Evolutionary conservation across 1,140 invertebrate genomes (phyloP).

Genomic region (Bilobella aurantiaca): DNA sequence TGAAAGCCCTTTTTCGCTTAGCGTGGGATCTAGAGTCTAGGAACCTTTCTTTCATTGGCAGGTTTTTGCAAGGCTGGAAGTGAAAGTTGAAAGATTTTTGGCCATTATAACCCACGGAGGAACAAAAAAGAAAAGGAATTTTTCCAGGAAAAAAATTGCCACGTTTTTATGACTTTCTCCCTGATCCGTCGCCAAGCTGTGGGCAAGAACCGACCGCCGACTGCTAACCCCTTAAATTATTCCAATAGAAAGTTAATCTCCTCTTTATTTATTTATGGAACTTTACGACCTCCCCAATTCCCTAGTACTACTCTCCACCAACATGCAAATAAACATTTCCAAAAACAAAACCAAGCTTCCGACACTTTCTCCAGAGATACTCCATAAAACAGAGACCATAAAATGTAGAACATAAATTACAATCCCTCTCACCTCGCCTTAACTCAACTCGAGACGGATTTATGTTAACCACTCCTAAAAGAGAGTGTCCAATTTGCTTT

Average conservation of each 20-base stretch:
- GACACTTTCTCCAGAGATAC: background rate
- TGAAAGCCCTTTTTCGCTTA: background rate
- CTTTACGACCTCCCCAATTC: background rate
- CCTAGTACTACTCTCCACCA: background rate
- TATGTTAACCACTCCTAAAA: background rate
- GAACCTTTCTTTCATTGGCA: no score
- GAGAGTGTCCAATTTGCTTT: background rate
- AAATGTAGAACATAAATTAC: background rate
- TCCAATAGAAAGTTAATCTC: conserved; percentile 9
- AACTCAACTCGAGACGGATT: background rate
- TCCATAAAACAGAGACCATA: background rate
- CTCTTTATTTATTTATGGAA: conserved; percentile 5
- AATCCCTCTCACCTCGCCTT: background rate
- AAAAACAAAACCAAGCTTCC: background rate
- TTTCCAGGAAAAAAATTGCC: background rate
- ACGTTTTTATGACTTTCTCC: background rate
- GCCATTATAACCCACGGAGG: no score
- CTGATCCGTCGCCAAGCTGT: background rate
- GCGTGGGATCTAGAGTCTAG: background rate
- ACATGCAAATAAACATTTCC: conserved; percentile 1
- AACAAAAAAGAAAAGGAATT: no score
- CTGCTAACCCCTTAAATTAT: background rate
- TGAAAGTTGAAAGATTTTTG: background rate
- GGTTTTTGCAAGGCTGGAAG: background rate
- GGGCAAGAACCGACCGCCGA: background rate